Conservation (phyloP, 2,113 vertebrate species). For the Corythornis cristatus region DNA sequence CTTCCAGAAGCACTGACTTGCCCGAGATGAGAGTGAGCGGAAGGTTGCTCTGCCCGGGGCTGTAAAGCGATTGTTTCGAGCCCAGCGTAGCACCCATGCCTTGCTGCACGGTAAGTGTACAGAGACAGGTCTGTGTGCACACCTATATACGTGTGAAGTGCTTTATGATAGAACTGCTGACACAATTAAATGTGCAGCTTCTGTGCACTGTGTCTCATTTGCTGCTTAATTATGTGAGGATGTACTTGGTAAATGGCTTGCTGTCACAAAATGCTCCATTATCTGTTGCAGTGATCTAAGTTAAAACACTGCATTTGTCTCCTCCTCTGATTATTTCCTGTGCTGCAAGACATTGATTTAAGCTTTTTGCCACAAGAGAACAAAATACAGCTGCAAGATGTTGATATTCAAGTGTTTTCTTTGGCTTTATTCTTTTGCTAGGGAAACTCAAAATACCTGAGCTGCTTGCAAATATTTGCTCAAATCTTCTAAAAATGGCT, state of each 20-base stretch:
- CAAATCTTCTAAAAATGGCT: constrained; percentile 25
- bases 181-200: constrained; percentile 35
- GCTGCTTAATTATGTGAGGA: constrained; percentile 51
- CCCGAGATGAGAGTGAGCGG: constrained; percentile 56
- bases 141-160: neutral
- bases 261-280: constrained; percentile 44
- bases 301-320: constrained; percentile 25
- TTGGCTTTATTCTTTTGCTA: neutral
- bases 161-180: constrained; percentile 3
- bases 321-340: neutral
- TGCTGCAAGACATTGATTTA: constrained; percentile 29
- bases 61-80: constrained; percentile 38
- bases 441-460: neutral
- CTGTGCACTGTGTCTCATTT: neutral
- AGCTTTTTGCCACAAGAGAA: neutral
- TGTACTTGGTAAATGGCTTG: constrained; percentile 25
- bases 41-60: constrained; percentile 54
- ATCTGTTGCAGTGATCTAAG: constrained; percentile 39
- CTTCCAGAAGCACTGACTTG: constrained; percentile 62
- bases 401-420: constrained; percentile 11
- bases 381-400: constrained; percentile 39
- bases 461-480: constrained; percentile 11
- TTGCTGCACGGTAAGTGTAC: constrained; percentile 74
- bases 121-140: neutral
- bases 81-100: constrained; percentile 55